Conservation (phyloP, 1,140 invertebrate species). For the Sycobia sp. region DNA sequence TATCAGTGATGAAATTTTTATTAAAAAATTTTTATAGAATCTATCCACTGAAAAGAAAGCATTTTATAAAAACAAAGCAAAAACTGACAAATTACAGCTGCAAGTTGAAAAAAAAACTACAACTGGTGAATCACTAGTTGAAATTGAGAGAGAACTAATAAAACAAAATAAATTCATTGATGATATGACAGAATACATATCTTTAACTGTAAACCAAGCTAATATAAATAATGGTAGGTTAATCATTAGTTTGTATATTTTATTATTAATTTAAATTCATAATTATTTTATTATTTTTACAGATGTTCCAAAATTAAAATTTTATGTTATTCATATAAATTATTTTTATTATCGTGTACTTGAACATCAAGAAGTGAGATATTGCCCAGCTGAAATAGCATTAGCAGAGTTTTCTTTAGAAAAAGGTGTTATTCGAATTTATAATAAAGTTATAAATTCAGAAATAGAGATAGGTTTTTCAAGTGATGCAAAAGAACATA, state of each 20-base stretch:
- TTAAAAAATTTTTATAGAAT: constrained; percentile 23
- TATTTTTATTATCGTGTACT: constrained; percentile 48
- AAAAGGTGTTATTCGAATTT: constrained; percentile 60
- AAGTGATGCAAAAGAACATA: constrained; percentile 55
- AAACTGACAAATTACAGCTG: not conserved
- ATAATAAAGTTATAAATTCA: constrained; percentile 62
- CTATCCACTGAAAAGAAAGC: not conserved
- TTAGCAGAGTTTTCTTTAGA: constrained; percentile 59
- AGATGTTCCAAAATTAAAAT: constrained; percentile 37
- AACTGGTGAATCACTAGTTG: not conserved
- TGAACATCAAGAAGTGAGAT: constrained; percentile 38
- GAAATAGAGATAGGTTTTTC: constrained; percentile 62
- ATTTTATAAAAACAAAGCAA: constrained; percentile 19
- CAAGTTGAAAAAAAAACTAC: not conserved
- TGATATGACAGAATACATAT: constrained; percentile 9
- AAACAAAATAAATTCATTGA: not conserved
- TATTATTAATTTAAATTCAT: not conserved
- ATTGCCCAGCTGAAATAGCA: constrained; percentile 57
- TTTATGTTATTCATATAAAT: constrained; percentile 59
- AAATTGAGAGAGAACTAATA: not conserved
- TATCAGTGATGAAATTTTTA: too few relatives aligned
- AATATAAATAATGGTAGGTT: constrained; percentile 4
- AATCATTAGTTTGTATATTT: not conserved
- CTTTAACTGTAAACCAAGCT: constrained; percentile 9
- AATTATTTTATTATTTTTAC: not conserved